phyloP scores from a whole-genome alignment of 1,140 invertebrate species.

The Choristoneura fumiferana region DNA sequence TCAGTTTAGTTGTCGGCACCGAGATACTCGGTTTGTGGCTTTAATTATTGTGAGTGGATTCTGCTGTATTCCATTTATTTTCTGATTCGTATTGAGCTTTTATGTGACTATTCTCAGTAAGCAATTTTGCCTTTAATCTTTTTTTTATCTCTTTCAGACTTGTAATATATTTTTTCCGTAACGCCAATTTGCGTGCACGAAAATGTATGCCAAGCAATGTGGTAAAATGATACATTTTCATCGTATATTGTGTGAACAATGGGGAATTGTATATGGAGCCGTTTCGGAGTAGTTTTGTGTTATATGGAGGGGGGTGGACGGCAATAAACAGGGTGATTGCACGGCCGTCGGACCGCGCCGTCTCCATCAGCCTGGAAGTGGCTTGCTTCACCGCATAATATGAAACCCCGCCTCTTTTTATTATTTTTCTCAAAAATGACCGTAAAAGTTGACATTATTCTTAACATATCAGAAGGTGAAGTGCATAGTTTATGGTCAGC shows the following conservation, averaged over 20 bases:
- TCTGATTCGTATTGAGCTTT: slow-evolving; percentile 29
- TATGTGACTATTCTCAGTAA: too few species aligned
- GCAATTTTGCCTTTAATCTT: too few species aligned
- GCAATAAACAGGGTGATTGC: slow-evolving; percentile 41
- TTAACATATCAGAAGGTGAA: too few species aligned
- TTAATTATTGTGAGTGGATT: slow-evolving; percentile 64
- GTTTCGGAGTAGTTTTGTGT: slow-evolving; percentile 41
- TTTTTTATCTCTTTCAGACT: background rate
- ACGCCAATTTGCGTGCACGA: slow-evolving; percentile 5
- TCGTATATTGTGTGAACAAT: slow-evolving; percentile 29
- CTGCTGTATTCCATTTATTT: slow-evolving; percentile 55
- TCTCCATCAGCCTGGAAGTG: too few species aligned
- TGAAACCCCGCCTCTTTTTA: too few species aligned
- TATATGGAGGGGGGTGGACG: slow-evolving; percentile 31
- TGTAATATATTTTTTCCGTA: background rate
- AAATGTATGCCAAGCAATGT: slow-evolving; percentile 28
- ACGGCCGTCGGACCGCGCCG: slow-evolving; percentile 26
- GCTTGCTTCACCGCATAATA: too few species aligned
- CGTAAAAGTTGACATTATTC: too few species aligned
- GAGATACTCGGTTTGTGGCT: slow-evolving; percentile 44
- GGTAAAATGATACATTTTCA: slow-evolving; percentile 33
- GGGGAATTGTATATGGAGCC: slow-evolving; percentile 30
- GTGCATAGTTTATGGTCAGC: too few species aligned
- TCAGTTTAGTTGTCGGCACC: slow-evolving; percentile 52
- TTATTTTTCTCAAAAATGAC: too few species aligned